A percentile compares a stretch with the other conserved stretches of the same genome.
Evolutionary conservation across 2,113 vertebrate species (phyloP).

Genomic region (Chamaea fasciata): DNA sequence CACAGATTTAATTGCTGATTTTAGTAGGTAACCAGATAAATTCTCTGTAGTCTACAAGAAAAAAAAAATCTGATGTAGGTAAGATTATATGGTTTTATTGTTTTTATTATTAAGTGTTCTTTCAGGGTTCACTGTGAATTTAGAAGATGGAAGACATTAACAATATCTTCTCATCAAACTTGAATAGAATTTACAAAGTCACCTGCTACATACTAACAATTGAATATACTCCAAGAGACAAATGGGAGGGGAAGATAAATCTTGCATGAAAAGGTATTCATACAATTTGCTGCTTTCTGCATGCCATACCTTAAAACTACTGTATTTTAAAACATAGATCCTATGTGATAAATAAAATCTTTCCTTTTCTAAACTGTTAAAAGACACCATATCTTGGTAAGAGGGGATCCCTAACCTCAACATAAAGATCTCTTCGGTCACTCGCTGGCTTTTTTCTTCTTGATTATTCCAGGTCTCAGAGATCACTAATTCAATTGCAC

Average conservation of each 20-base stretch:
- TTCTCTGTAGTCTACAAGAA: not conserved
- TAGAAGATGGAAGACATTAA: not conserved
- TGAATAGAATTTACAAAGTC: not conserved
- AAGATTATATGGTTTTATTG: not conserved
- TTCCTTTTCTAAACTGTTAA: not conserved
- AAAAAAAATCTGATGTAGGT: not conserved
- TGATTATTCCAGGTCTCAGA: not conserved
- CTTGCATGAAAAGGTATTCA: not conserved
- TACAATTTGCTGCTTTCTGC: not conserved
- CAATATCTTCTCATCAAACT: not conserved
- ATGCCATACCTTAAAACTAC: not conserved
- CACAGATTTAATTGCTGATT: slow-evolving; percentile 9
- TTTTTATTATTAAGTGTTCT: not conserved
- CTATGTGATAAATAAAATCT: not conserved
- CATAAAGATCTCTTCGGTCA: not conserved
- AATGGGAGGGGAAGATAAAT: not conserved
- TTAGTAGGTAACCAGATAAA: not conserved
- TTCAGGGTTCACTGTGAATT: not conserved
- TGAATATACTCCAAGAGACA: not conserved
- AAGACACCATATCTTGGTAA: not conserved
- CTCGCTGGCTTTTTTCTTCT: not conserved
- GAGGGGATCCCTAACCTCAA: not conserved
- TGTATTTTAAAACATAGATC: not conserved
- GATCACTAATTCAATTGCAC: not conserved
- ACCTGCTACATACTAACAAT: not conserved